These are phyloP conservation scores for Netelia virgata DNA, from an alignment of 2,888 invertebrate species.

Conservation along the genomic window DNA sequence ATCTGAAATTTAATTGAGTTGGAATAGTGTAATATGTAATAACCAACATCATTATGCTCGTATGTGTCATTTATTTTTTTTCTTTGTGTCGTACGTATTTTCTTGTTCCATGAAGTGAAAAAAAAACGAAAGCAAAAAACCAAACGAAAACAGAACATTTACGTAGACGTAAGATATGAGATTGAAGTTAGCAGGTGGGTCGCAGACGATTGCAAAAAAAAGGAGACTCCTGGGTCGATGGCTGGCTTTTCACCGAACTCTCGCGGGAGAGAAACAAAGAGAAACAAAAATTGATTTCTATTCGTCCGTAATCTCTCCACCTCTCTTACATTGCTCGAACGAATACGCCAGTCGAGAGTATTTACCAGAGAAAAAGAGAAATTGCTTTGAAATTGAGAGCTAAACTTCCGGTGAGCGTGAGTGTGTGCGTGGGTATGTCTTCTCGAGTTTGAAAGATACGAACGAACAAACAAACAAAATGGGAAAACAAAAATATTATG, in stretches of 20 bases:
- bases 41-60: slow-evolving; percentile 69
- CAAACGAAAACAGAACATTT: slow-evolving; percentile 8
- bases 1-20: slow-evolving; percentile 67
- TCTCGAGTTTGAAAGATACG: slow-evolving; percentile 16
- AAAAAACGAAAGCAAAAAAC: slow-evolving; percentile 21
- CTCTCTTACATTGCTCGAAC: slow-evolving; percentile 6
- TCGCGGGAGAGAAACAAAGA: slow-evolving; percentile 23
- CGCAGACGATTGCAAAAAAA: slow-evolving; percentile 61
- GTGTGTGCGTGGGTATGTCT: slow-evolving; percentile 24
- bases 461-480: background rate
- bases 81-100: slow-evolving; percentile 51
- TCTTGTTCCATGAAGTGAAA: slow-evolving; percentile 57
- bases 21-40: slow-evolving; percentile 70
- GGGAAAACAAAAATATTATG: slow-evolving; percentile 5
- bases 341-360: slow-evolving; percentile 15
- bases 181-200: slow-evolving; percentile 78
- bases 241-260: slow-evolving; percentile 55
- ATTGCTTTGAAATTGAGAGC: slow-evolving; percentile 5
- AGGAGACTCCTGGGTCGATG: slow-evolving; percentile 57
- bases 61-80: slow-evolving; percentile 68
- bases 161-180: slow-evolving; percentile 30
- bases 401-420: slow-evolving; percentile 39
- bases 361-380: slow-evolving; percentile 24
- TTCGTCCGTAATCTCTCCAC: background rate
- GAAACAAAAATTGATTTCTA: slow-evolving; percentile 10